These are phyloP conservation scores for Lateolabrax maculatus DNA, from an alignment of 2,797 vertebrate genomes.

Conservation along the genomic window DNA sequence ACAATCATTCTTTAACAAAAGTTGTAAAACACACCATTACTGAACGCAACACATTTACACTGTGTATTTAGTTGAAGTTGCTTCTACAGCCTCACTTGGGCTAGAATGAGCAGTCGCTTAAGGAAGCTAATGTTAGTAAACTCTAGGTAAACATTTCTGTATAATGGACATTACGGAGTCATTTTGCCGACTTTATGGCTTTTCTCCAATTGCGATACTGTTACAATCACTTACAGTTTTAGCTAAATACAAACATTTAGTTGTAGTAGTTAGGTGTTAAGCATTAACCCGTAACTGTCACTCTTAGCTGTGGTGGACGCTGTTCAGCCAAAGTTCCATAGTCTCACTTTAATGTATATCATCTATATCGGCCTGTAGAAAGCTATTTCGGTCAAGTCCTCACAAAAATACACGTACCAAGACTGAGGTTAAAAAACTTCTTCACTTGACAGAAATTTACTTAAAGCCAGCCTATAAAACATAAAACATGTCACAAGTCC, in stretches of 20 bases:
- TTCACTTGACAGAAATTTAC: conserved; percentile 57
- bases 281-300: not conserved
- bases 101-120: not conserved
- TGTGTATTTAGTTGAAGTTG: too few relatives aligned
- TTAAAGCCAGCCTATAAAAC: conserved; percentile 61
- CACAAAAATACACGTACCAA: not conserved
- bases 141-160: too few relatives aligned
- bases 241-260: not conserved
- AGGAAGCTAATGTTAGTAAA: not conserved
- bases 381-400: not conserved
- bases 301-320: not conserved
- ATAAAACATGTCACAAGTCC: conserved; percentile 28
- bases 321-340: not conserved
- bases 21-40: not conserved
- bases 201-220: not conserved
- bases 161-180: not conserved
- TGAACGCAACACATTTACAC: not conserved
- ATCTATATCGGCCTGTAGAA: conserved; percentile 25
- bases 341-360: conserved; percentile 2
- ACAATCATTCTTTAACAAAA: not conserved
- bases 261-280: not conserved
- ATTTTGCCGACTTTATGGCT: not conserved
- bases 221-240: not conserved
- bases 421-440: conserved; percentile 34
- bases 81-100: not conserved